Percentiles rank a stretch among this genome's conserved stretches.
These are phyloP conservation scores for Proterorhinus semilunaris DNA, from an alignment of 2,113 vertebrate genomes.

Conservation along the genomic window DNA sequence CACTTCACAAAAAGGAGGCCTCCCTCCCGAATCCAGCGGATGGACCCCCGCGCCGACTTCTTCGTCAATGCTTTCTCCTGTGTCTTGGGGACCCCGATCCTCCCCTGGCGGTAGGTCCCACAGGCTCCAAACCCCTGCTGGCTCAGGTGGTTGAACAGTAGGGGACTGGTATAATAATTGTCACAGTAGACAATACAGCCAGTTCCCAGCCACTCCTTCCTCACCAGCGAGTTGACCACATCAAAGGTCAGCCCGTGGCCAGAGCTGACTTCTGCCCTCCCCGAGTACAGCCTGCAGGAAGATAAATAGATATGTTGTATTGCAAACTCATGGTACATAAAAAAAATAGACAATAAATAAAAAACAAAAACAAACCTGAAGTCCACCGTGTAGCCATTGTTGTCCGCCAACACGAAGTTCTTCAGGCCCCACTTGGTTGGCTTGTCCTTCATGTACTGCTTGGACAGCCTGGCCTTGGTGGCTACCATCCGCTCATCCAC, in stretches of 20 bases:
- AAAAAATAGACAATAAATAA: too few species aligned
- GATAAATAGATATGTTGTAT: neutral
- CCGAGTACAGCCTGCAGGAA: too few species aligned
- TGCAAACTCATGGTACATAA: neutral
- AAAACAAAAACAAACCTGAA: neutral
- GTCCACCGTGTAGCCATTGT: neutral
- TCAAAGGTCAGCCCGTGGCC: too few species aligned
- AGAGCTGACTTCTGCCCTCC: too few species aligned
- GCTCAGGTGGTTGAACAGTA: neutral
- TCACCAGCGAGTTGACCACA: too few species aligned
- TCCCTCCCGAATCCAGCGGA: neutral
- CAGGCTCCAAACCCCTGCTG: neutral
- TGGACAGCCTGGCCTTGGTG: neutral
- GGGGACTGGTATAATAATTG: neutral
- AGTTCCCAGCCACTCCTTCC: too few species aligned
- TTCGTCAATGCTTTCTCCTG: neutral
- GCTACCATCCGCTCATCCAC: too few species aligned
- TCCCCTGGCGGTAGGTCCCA: too few species aligned
- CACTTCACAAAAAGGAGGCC: too few species aligned
- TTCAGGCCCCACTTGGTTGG: too few species aligned
- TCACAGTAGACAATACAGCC: neutral
- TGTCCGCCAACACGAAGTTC: neutral
- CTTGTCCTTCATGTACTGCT: neutral
- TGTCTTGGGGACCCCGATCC: neutral
- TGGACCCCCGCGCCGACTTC: neutral